A percentile compares a stretch with the other conserved stretches of the same genome.
Evolutionary conservation across 2,888 invertebrate genomes (phyloP).

Genomic region (Plagiodera versicolora): DNA sequence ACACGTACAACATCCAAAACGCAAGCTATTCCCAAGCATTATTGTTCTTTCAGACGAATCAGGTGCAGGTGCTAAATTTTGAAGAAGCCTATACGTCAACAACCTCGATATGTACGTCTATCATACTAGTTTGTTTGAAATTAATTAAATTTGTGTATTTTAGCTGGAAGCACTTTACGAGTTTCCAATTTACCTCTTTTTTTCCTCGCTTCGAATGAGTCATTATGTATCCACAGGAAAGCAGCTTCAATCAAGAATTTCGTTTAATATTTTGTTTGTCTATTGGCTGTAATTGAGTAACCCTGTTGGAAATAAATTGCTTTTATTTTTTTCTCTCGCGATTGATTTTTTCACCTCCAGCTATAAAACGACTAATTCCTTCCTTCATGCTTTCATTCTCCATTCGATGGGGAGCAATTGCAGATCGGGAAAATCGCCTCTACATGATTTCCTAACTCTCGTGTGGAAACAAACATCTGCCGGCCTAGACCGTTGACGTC

Average conservation of each 20-base stretch:
- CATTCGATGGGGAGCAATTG: too few species aligned
- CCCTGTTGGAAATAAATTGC: too few species aligned
- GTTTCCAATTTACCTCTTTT: neutral
- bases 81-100: neutral
- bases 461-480: constrained; percentile 10
- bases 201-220: neutral
- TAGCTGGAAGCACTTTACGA: neutral
- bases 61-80: neutral
- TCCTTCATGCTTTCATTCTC: too few species aligned
- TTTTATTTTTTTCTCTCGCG: too few species aligned
- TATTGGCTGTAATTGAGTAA: too few species aligned
- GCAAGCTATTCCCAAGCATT: neutral
- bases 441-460: neutral
- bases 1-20: too few species aligned
- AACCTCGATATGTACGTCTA: neutral
- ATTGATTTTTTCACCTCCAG: too few species aligned
- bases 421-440: neutral
- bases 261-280: too few species aligned
- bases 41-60: neutral
- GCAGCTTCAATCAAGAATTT: neutral
- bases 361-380: too few species aligned
- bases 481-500: constrained; percentile 31
- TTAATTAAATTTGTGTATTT: neutral
- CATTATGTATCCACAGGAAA: neutral
- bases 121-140: neutral